These are phyloP conservation scores for Drusus annulatus DNA, from an alignment of 1,140 invertebrate genomes.

Conservation along the genomic window DNA sequence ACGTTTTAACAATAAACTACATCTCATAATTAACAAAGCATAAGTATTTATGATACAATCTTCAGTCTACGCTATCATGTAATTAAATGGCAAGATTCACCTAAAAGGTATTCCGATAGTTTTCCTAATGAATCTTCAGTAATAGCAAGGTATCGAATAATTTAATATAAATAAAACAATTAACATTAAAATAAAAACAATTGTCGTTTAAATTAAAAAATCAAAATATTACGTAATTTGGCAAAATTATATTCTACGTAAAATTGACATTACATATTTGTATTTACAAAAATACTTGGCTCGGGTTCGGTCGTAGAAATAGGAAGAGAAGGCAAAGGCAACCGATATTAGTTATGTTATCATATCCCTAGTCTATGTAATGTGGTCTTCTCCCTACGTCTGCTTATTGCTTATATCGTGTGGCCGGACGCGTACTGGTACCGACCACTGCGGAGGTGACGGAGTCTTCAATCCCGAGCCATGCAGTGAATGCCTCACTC, in stretches of 20 bases:
- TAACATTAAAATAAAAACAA: slow-evolving; percentile 40
- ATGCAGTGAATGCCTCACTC: slow-evolving; percentile 10
- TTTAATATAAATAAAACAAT: slow-evolving; percentile 20
- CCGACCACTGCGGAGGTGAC: neutral
- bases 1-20: slow-evolving; percentile 58
- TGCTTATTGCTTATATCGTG: slow-evolving; percentile 8
- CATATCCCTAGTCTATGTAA: slow-evolving; percentile 11
- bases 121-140: slow-evolving; percentile 58
- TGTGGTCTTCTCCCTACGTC: slow-evolving; percentile 17
- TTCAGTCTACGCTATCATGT: slow-evolving; percentile 59
- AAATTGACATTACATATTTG: slow-evolving; percentile 59
- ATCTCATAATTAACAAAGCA: slow-evolving; percentile 59
- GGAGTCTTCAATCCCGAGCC: slow-evolving; percentile 43
- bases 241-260: slow-evolving; percentile 57
- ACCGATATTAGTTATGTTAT: neutral
- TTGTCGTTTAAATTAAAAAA: slow-evolving; percentile 54
- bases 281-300: slow-evolving; percentile 59
- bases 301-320: slow-evolving; percentile 29
- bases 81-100: slow-evolving; percentile 58
- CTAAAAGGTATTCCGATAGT: slow-evolving; percentile 53
- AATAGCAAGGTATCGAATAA: slow-evolving; percentile 53
- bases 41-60: slow-evolving; percentile 59
- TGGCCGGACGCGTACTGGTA: neutral
- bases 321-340: slow-evolving; percentile 24
- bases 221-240: slow-evolving; percentile 57